A percentile compares a stretch with the other conserved stretches of the same genome.
phyloP scores from a whole-genome alignment of 2,797 vertebrate genomes.

The Typhlichthys subterraneus region DNA sequence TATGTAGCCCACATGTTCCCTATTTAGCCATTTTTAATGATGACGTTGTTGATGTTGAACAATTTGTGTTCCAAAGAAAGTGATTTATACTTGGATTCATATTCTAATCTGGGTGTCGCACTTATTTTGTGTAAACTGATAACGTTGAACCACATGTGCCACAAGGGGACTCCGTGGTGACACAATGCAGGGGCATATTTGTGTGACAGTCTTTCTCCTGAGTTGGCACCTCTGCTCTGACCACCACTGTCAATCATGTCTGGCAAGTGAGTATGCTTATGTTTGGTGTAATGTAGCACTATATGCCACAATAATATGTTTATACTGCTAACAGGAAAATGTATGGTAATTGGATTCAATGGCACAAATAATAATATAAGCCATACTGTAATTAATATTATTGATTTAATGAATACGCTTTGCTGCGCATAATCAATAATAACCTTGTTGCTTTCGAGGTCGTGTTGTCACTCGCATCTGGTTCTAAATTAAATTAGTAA shows the following conservation, averaged over 20 bases:
- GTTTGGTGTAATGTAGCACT: constrained; percentile 23
- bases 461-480: too few relatives aligned
- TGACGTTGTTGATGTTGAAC: background rate
- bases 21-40: constrained; percentile 9
- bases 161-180: constrained; percentile 32
- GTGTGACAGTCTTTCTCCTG: constrained; percentile 39
- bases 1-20: constrained; percentile 24
- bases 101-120: constrained; percentile 5
- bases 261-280: constrained; percentile 28
- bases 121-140: constrained; percentile 11
- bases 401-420: too few relatives aligned
- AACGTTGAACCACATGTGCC: constrained; percentile 22
- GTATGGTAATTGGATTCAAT: background rate
- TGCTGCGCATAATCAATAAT: too few relatives aligned
- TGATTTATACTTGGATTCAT: too few relatives aligned
- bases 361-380: background rate
- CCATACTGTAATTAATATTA: too few relatives aligned
- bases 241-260: constrained; percentile 54
- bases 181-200: constrained; percentile 46
- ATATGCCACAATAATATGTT: constrained; percentile 48
- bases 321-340: constrained; percentile 29
- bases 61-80: background rate
- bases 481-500: too few relatives aligned
- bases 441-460: too few relatives aligned
- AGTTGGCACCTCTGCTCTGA: constrained; percentile 43